These are phyloP conservation scores for Conus canariensis DNA, from an alignment of 2,888 invertebrate genomes.

Conservation along the genomic window DNA sequence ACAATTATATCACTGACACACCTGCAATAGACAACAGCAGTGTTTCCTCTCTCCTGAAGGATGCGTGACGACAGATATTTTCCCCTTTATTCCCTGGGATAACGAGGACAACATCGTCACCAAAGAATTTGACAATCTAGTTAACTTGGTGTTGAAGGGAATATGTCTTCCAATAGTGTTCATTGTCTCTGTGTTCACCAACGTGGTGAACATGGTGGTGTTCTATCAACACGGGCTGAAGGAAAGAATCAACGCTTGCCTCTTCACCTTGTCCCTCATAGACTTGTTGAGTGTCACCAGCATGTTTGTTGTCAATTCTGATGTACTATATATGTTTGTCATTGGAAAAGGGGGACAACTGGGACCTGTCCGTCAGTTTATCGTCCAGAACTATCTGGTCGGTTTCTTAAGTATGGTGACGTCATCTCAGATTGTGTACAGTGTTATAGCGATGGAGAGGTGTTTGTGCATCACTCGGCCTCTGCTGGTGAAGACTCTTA, in stretches of 20 bases:
- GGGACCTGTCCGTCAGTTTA: neutral
- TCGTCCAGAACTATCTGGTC: neutral
- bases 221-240: slow-evolving; percentile 5
- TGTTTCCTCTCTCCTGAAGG: neutral
- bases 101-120: neutral
- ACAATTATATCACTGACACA: neutral
- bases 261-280: neutral
- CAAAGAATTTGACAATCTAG: neutral
- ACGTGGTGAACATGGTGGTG: slow-evolving; percentile 16
- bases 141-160: neutral
- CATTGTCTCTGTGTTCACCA: neutral
- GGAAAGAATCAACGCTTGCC: slow-evolving; percentile 21
- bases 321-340: neutral
- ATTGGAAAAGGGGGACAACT: neutral
- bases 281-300: neutral
- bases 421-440: neutral
- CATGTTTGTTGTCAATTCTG: neutral
- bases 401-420: neutral
- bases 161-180: neutral
- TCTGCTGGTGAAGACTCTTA: slow-evolving; percentile 1
- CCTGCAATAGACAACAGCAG: neutral
- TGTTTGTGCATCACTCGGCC: slow-evolving; percentile 19
- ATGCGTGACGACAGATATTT: neutral
- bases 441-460: neutral
- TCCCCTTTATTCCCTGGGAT: neutral